Conservation (phyloP, 2,113 vertebrate genomes). For the Lutjanus erythropterus region DNA sequence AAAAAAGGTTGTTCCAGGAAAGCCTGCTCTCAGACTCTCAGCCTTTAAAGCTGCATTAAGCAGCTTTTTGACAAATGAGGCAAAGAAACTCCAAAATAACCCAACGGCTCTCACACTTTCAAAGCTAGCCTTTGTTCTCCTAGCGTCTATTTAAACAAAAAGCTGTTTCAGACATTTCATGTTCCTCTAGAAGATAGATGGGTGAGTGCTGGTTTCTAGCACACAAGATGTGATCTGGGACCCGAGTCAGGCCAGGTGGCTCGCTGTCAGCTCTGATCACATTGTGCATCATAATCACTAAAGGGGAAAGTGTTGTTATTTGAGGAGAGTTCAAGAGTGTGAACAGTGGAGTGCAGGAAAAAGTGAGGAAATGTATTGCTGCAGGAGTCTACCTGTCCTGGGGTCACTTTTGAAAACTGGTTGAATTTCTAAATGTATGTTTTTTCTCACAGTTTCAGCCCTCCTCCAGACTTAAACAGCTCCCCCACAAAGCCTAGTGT, state of each 20-base stretch:
- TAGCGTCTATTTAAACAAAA: neutral
- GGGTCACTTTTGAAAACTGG: too few species aligned
- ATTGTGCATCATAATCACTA: neutral
- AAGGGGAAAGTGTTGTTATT: too few species aligned
- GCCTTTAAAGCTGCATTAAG: neutral
- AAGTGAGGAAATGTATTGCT: too few species aligned
- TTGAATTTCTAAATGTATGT: too few species aligned
- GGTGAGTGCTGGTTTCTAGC: neutral
- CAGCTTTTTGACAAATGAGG: neutral
- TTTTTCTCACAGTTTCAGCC: too few species aligned
- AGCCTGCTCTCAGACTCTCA: neutral
- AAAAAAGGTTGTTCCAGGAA: neutral
- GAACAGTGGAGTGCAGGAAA: too few species aligned
- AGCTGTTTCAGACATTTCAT: neutral
- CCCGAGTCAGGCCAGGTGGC: too few species aligned
- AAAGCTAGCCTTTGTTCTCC: neutral
- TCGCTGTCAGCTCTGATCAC: neutral
- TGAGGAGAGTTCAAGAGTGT: too few species aligned
- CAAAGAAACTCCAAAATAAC: neutral
- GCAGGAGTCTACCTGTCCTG: too few species aligned
- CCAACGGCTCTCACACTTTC: neutral
- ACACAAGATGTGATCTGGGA: neutral
- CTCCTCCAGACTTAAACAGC: too few species aligned
- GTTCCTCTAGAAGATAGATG: neutral
- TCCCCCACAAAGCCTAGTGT: too few species aligned